Percentiles rank a stretch among this genome's conserved stretches.
These are phyloP conservation scores for Dysdera silvatica DNA, from an alignment of 1,140 invertebrate genomes.

Conservation along the genomic window DNA sequence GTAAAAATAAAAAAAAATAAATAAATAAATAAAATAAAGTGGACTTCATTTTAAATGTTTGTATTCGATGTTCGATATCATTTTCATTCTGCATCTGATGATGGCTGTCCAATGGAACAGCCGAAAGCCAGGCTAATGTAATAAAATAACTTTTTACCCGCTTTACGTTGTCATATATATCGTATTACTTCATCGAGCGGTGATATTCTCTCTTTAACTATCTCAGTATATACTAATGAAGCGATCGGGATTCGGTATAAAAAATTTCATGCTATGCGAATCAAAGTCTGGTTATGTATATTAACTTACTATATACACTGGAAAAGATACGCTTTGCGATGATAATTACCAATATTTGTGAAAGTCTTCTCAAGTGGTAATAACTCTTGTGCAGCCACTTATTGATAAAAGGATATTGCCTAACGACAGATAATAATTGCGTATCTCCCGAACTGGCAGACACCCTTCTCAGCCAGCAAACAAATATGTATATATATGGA, in stretches of 20 bases:
- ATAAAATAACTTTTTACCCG: no score
- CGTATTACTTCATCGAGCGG: no score
- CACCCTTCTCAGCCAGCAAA: not conserved
- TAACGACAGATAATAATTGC: not conserved
- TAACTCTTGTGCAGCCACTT: constrained; percentile 3
- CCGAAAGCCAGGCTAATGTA: no score
- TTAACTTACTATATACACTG: constrained; percentile 8
- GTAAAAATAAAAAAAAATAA: no score
- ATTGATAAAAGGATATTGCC: constrained; percentile 5
- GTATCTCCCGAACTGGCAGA: not conserved
- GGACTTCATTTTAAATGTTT: no score
- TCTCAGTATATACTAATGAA: constrained; percentile 3
- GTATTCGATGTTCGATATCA: no score
- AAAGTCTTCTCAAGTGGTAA: constrained; percentile 1
- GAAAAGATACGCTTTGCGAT: not conserved
- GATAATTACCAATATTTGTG: constrained; percentile 3
- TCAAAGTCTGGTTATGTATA: constrained; percentile 13
- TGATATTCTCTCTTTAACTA: no score
- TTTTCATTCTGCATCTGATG: no score
- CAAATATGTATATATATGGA: constrained; percentile 12
- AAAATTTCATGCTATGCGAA: constrained; percentile 4
- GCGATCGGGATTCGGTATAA: constrained; percentile 12
- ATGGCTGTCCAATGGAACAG: no score
- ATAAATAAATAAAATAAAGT: no score
- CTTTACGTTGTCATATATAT: no score